Conservation (phyloP, 2,113 vertebrate species). For the Gallinago media region DNA sequence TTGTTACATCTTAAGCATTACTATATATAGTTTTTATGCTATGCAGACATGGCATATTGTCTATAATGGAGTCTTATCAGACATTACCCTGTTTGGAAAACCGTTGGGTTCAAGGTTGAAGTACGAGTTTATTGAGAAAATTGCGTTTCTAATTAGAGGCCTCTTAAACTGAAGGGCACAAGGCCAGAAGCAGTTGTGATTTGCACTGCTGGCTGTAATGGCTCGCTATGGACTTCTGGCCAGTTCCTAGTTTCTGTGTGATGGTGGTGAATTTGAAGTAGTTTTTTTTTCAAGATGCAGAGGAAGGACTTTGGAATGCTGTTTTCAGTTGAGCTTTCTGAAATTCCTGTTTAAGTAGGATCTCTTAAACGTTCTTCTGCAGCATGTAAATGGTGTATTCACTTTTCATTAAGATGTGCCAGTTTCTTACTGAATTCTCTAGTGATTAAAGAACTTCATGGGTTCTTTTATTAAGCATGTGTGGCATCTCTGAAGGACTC, state of each 20-base stretch:
- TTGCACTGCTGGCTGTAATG: background rate
- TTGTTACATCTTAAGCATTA: background rate
- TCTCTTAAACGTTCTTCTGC: background rate
- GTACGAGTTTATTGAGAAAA: background rate
- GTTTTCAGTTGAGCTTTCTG: background rate
- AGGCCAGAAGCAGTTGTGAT: background rate
- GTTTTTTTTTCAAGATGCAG: background rate
- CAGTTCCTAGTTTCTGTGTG: background rate
- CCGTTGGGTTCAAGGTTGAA: background rate
- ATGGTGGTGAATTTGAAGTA: background rate
- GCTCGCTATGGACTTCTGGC: background rate
- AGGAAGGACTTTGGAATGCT: background rate
- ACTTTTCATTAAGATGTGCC: background rate
- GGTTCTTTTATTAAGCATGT: background rate
- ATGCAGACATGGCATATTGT: background rate
- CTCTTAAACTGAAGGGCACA: background rate
- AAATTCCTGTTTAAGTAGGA: background rate
- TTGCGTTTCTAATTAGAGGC: background rate
- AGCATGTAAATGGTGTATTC: background rate
- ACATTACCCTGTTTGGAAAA: background rate
- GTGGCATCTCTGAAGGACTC: background rate
- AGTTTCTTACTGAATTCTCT: background rate
- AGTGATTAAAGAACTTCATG: background rate
- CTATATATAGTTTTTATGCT: background rate
- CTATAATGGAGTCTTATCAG: background rate